Evolutionary conservation across 2,888 invertebrate species (phyloP).

Genomic region (Acronicta aceris): DNA sequence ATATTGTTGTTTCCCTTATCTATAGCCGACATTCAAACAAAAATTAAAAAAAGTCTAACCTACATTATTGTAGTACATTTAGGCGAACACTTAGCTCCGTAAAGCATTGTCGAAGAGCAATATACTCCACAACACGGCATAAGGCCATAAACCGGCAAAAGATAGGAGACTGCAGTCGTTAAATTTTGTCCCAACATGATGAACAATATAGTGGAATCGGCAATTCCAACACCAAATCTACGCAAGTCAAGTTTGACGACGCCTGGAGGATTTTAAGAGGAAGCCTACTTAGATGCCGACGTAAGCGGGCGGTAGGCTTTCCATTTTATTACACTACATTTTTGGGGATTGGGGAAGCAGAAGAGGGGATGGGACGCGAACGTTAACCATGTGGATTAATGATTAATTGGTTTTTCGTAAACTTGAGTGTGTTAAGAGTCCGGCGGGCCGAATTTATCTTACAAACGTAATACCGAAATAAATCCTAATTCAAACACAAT

Average conservation of each 20-base stretch:
- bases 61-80: background rate
- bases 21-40: no score
- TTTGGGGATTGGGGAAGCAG: conserved; percentile 52
- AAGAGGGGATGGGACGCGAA: background rate
- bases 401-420: conserved; percentile 23
- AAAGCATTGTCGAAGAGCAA: background rate
- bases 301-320: conserved; percentile 62
- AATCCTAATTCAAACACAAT: no score
- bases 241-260: conserved; percentile 50
- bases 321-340: conserved; percentile 61
- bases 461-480: no score
- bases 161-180: conserved; percentile 41
- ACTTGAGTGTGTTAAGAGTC: background rate
- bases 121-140: conserved; percentile 1
- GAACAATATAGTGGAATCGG: conserved; percentile 54
- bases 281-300: conserved; percentile 61
- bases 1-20: no score
- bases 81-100: background rate
- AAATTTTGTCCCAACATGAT: conserved; percentile 46
- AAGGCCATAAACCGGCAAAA: conserved; percentile 30
- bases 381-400: conserved; percentile 19
- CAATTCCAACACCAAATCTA: conserved; percentile 45
- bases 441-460: no score
- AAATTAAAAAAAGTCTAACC: no score
- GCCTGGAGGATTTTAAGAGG: conserved; percentile 58